These are phyloP conservation scores for Anniella stebbinsi DNA, from an alignment of 2,797 vertebrate species.

Conservation along the genomic window DNA sequence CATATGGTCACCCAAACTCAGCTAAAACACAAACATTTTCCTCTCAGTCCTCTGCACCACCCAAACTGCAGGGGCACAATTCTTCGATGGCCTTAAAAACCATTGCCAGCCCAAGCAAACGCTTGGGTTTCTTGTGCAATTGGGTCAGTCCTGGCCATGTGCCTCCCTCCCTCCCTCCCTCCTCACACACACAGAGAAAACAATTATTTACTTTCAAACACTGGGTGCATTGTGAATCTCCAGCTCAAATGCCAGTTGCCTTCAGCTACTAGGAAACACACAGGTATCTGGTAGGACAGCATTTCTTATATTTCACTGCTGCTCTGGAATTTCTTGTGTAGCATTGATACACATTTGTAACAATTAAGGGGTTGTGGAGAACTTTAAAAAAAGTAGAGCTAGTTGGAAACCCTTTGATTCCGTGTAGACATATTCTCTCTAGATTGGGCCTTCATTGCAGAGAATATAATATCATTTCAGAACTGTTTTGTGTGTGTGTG, in stretches of 20 bases:
- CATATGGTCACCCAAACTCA: no score
- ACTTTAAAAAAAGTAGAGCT: neutral
- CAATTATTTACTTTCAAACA: constrained; percentile 20
- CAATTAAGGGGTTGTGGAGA: constrained; percentile 6
- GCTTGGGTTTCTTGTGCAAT: neutral
- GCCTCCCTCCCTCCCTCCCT: neutral
- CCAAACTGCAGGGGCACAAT: no score
- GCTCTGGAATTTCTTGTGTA: constrained; percentile 17
- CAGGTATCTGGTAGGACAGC: constrained; percentile 13
- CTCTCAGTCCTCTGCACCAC: neutral
- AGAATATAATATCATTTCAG: neutral
- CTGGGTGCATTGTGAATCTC: neutral
- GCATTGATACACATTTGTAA: neutral
- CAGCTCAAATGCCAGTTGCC: neutral
- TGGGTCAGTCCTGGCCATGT: neutral
- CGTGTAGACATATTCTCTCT: neutral
- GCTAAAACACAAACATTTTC: neutral
- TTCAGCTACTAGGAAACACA: constrained; percentile 13
- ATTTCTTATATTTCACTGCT: constrained; percentile 9
- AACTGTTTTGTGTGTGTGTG: neutral
- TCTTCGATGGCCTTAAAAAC: neutral
- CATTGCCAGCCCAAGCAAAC: neutral
- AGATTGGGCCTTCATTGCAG: neutral
- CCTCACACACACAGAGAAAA: neutral
- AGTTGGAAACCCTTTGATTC: rapidly evolving